These are phyloP conservation scores for Taenioides sp. DNA, from an alignment of 2,797 vertebrate genomes.

Conservation along the genomic window DNA sequence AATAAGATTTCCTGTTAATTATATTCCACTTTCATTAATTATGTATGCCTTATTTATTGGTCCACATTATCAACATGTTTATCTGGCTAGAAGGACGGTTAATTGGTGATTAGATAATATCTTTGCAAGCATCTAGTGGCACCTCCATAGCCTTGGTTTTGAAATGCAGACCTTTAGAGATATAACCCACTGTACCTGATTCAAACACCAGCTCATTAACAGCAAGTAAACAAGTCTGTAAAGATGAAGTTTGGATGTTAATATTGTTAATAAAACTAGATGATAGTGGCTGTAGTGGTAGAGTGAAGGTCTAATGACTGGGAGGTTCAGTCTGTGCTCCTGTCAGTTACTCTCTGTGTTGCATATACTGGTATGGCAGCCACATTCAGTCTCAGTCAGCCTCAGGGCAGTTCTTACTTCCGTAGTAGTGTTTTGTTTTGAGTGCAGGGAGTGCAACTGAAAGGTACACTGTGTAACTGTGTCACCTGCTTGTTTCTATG, in stretches of 20 bases:
- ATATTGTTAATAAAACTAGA: not conserved
- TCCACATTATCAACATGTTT: constrained; percentile 64
- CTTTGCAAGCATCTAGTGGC: constrained; percentile 30
- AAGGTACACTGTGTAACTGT: too few relatives aligned
- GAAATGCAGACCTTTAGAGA: constrained; percentile 29
- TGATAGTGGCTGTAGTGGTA: too few relatives aligned
- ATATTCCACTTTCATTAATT: constrained; percentile 65
- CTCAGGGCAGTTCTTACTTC: too few relatives aligned
- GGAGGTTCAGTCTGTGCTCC: not conserved
- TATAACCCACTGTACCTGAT: constrained; percentile 17
- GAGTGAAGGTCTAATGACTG: too few relatives aligned
- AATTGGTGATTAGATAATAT: constrained; percentile 61
- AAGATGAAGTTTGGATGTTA: not conserved
- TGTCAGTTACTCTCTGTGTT: not conserved
- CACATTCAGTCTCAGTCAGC: too few relatives aligned
- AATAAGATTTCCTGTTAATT: constrained; percentile 49
- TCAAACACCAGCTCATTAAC: constrained; percentile 28
- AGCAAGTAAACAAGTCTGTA: constrained; percentile 14
- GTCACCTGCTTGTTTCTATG: too few relatives aligned
- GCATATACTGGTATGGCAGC: too few relatives aligned
- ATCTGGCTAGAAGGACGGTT: constrained; percentile 57
- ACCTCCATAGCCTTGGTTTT: constrained; percentile 25
- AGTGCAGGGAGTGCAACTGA: too few relatives aligned
- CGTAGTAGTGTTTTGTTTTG: too few relatives aligned
- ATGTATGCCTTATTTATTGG: constrained; percentile 62